phyloP scores from a whole-genome alignment of 2,113 vertebrate genomes.

The Solea solea region DNA sequence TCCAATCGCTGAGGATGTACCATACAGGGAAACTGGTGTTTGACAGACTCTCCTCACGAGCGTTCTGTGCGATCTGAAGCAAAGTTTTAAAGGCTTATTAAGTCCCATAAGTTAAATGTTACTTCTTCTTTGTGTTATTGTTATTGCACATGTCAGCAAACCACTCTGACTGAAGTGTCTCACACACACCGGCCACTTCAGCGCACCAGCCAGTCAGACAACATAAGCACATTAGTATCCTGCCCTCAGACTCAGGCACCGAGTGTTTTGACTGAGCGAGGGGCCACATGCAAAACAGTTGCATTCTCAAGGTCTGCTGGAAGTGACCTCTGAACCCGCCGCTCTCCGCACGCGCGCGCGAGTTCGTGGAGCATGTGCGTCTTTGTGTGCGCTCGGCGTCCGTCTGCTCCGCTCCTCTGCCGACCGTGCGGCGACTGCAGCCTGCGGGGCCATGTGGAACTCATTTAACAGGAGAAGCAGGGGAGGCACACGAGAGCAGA shows the following conservation, averaged over 20 bases:
- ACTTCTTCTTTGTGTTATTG: constrained; percentile 31
- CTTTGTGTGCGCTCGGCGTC: constrained; percentile 18
- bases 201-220: constrained; percentile 53
- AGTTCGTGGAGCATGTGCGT: constrained; percentile 10
- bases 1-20: too few relatives aligned
- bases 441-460: constrained; percentile 71
- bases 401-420: constrained; percentile 22
- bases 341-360: constrained; percentile 11
- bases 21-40: too few relatives aligned
- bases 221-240: constrained; percentile 44
- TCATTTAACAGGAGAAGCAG: constrained; percentile 66
- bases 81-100: background rate
- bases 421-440: constrained; percentile 3
- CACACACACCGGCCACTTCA: constrained; percentile 57
- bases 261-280: constrained; percentile 49
- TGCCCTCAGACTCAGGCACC: constrained; percentile 50
- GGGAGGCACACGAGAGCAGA: constrained; percentile 43
- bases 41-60: too few relatives aligned
- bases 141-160: constrained; percentile 44
- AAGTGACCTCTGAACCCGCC: constrained; percentile 67
- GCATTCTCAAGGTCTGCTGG: constrained; percentile 60
- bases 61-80: background rate
- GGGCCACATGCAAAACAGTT: constrained; percentile 62
- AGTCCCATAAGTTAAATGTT: constrained; percentile 31
- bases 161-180: constrained; percentile 52